Evolutionary conservation across 2,113 vertebrate genomes (phyloP).

Genomic region (Malurus alboscapulatus): DNA sequence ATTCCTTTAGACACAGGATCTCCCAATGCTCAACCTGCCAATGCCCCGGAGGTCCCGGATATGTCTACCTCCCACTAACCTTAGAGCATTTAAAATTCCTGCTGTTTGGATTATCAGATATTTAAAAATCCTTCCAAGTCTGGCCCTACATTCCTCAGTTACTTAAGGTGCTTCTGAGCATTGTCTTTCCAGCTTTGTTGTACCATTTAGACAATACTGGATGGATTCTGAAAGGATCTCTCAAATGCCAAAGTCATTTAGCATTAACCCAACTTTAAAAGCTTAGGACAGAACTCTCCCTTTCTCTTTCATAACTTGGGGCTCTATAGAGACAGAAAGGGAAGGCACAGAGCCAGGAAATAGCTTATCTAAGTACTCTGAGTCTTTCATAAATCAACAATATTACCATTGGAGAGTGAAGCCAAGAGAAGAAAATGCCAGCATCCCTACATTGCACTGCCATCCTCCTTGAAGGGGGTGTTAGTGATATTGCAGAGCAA

Average conservation of each 20-base stretch:
- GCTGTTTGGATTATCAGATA: neutral
- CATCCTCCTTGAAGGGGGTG: neutral
- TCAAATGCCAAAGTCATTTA: neutral
- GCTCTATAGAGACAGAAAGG: neutral
- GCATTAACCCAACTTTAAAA: neutral
- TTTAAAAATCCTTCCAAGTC: neutral
- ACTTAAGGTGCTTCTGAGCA: neutral
- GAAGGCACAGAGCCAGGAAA: constrained; percentile 34
- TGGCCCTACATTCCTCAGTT: neutral
- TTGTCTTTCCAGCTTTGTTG: neutral
- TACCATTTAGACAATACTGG: neutral
- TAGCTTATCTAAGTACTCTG: constrained; percentile 17
- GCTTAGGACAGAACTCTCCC: neutral
- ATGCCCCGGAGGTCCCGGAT: neutral
- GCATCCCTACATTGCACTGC: neutral
- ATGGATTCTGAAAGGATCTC: neutral
- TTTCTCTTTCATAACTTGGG: neutral
- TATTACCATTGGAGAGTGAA: neutral
- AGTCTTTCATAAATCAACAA: constrained; percentile 41
- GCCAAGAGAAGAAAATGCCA: neutral
- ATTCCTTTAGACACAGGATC: neutral
- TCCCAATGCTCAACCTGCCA: neutral
- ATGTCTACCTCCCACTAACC: neutral
- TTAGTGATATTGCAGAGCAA: neutral
- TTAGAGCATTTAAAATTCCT: neutral